Base-by-base conservation (phyloP, 2,888 invertebrate species). In the Nasonovia ribisnigri region DNA sequence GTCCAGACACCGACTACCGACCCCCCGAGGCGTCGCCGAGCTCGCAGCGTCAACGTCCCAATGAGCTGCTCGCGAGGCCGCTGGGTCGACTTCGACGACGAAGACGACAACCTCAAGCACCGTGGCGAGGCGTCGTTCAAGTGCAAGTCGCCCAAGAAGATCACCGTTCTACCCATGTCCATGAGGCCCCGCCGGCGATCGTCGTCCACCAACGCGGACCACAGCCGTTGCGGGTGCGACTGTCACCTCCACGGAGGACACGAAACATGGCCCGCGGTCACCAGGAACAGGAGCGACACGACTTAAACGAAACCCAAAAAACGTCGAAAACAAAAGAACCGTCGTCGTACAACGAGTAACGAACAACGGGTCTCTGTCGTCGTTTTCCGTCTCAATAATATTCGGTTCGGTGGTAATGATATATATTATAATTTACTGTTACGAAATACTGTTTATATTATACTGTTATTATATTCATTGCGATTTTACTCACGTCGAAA, bases 31-130 rank as follows among this genome's bases (percentile, higher is more conserved):
- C 93, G 88, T 4, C 94, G 84, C 86, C 84, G 54, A 84, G 94
- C 48, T 87, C 94, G 20, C 92, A 94, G 54, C 94, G 94, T 84
- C 90, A 95, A n/a, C 94, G 94, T 29, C 42, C 89, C 93, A 26
- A 20, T 26, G 88, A 36, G 84, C 89, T 89, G 93, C 26, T n/a
- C 77, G 26, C 48, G 93, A 0, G 96, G 96, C 0, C 97, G 97
- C 95, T 98, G 98, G 98, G 97, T 98, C 94, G 98, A 98, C 96
- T 98, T 98, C 95, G 98, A 98, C 95, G 97, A 84, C 48, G n/a
- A 48, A 42, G 46, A 3, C 8, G 29, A 54, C 90, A n/a, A 51
- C 13, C 16, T 77, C 77, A 77, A 36, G 20, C 8, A 20, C 51
- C 29, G 26, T 0, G 24, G 46, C 60, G 54, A 60, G 3, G 29